These are phyloP conservation scores for Caenorhabditis sulstoni DNA, from an alignment of 2,888 invertebrate species.

Conservation along the genomic window DNA sequence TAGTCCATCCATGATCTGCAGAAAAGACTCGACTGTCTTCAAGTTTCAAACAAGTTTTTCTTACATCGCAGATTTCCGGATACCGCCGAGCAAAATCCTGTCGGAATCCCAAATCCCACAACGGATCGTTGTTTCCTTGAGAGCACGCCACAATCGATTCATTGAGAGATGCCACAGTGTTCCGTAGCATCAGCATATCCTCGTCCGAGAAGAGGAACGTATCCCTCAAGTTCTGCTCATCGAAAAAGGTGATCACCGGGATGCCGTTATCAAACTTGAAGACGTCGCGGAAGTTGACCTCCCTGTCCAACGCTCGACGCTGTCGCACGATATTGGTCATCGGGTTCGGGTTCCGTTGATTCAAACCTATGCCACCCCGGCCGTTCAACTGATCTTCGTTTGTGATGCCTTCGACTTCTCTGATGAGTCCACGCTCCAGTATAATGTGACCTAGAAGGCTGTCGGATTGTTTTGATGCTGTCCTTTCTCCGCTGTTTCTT, in stretches of 20 bases:
- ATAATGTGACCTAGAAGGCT: conserved; percentile 58
- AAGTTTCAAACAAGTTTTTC: background rate
- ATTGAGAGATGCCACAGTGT: conserved; percentile 5
- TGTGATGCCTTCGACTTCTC: conserved; percentile 46
- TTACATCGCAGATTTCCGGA: conserved; percentile 11
- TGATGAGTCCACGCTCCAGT: conserved; percentile 62
- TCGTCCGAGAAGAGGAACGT: background rate
- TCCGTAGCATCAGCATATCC: background rate
- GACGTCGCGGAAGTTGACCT: background rate
- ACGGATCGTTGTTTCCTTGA: background rate
- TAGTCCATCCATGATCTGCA: conserved; percentile 23
- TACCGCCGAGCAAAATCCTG: background rate
- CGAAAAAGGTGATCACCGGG: background rate
- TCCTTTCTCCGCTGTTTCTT: background rate
- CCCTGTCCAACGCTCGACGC: background rate
- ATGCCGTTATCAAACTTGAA: background rate
- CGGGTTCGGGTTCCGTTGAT: no score
- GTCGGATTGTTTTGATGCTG: background rate
- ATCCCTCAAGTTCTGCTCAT: background rate
- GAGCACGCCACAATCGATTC: background rate
- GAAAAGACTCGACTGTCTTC: background rate
- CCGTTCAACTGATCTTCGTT: background rate
- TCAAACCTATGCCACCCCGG: no score
- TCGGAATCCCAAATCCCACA: conserved; percentile 18
- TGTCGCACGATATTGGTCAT: background rate